Base-by-base conservation (phyloP, 2,797 vertebrate genomes). In the Denticeps clupeoides region DNA sequence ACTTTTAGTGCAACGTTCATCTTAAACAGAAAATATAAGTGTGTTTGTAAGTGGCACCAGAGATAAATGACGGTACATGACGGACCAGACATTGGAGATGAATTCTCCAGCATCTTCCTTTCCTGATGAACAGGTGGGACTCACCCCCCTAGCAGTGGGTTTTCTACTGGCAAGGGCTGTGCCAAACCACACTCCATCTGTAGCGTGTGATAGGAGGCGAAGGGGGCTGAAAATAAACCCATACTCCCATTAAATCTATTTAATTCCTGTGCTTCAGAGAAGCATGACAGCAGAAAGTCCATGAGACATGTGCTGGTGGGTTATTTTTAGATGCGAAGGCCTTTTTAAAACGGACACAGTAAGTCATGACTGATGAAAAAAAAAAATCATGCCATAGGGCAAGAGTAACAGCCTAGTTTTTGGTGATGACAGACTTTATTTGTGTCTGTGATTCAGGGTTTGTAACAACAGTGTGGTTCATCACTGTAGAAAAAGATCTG, bases 221-320 rank as follows among this genome's bases (percentile, higher is more conserved):
- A 24, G 13, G 16, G 12, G 32, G 32, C 49, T 56, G 28, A 55
- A 63, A 63, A 63, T 59, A 63, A 53, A n/a, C 48, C 23, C 23
- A 7, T 22, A 6, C 24, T 31, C 47, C 48, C 55, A 64, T 68
- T 64, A 57, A 59, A 59, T 26, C 59, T 65, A 64, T 64, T 68
- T 59, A 53, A 52, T 46, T 52, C 40, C 27, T 40, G 46, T 53
- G 55, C 53, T 47, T 64, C 59, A 64, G 48, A 62, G 53, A 55
- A 48, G 41, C 53, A 51, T 60, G 65, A 60, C 65, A 62, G 59
- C 54, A 60, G 43, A 41, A 62, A 58, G 42, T 47, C 29, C 48
- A 33, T 43, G 49, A 47, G 58, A 48, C 47, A 45, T 58, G 60
- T 55, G 43, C 50, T 54, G 44, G 45, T 28, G 51, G 38, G 51